These are phyloP conservation scores for Sphaeridia pumilis DNA, from an alignment of 2,888 invertebrate genomes.

Conservation along the genomic window DNA sequence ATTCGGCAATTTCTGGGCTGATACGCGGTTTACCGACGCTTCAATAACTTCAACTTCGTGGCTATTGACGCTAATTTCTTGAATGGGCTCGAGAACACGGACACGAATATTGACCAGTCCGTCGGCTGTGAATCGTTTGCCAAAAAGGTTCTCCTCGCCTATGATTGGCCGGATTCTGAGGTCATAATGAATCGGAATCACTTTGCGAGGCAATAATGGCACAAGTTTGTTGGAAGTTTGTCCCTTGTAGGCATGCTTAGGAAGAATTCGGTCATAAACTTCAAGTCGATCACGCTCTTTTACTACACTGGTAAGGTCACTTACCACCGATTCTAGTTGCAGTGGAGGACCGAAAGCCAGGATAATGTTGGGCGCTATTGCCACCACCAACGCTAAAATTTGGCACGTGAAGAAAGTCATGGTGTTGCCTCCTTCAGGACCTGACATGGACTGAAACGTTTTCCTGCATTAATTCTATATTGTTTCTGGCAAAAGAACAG, in stretches of 20 bases:
- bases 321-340: conserved; percentile 8
- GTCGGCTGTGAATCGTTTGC: conserved; percentile 17
- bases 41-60: conserved; percentile 2
- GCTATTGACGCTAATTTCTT: conserved; percentile 3
- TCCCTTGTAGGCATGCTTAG: conserved; percentile 5
- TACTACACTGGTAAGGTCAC: background rate
- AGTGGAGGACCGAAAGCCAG: conserved; percentile 6
- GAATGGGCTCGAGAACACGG: conserved; percentile 1
- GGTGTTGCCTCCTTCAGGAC: too few species aligned
- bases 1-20: background rate
- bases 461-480: too few species aligned
- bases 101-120: conserved; percentile 13
- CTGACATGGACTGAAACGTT: too few species aligned
- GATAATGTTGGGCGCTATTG: too few species aligned
- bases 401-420: too few species aligned
- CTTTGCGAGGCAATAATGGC: conserved; percentile 5
- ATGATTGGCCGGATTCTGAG: conserved; percentile 17
- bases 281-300: conserved; percentile 7
- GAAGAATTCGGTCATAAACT: conserved; percentile 4
- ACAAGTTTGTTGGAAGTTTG: background rate
- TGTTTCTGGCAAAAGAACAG: too few species aligned
- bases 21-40: background rate
- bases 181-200: conserved; percentile 18
- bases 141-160: conserved; percentile 11
- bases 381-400: too few species aligned